phyloP scores from a whole-genome alignment of 2,113 vertebrate genomes.

The Diphyllodes magnificus region DNA sequence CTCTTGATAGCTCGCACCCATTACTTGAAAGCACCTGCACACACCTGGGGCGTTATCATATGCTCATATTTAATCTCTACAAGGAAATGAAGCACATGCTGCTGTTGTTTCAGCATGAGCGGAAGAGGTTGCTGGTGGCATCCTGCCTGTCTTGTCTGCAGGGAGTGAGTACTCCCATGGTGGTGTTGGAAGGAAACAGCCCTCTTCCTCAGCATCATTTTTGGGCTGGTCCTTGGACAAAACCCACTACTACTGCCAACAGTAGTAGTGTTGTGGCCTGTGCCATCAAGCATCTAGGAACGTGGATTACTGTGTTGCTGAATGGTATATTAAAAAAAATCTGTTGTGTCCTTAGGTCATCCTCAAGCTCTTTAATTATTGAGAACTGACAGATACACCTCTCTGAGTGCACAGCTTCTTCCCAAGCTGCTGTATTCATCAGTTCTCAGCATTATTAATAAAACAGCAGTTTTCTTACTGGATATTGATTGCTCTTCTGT shows the following conservation, averaged over 20 bases:
- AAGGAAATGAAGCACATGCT: background rate
- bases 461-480: conserved; percentile 7
- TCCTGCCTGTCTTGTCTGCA: background rate
- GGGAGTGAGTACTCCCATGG: background rate
- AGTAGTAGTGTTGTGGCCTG: background rate
- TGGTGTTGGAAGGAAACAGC: background rate
- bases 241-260: background rate
- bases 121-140: background rate
- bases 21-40: background rate
- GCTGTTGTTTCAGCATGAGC: background rate
- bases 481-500: background rate
- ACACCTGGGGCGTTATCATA: background rate
- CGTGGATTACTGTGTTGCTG: background rate
- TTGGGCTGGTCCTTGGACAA: background rate
- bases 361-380: conserved; percentile 46
- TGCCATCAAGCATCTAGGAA: background rate
- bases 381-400: background rate
- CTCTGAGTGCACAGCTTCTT: background rate
- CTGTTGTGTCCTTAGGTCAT: background rate
- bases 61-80: background rate
- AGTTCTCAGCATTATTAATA: conserved; percentile 13
- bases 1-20: background rate
- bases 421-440: background rate
- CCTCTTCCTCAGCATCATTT: background rate
- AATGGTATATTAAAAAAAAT: background rate